Conservation (phyloP, 2,113 vertebrate genomes). For the Gavia stellata region DNA sequence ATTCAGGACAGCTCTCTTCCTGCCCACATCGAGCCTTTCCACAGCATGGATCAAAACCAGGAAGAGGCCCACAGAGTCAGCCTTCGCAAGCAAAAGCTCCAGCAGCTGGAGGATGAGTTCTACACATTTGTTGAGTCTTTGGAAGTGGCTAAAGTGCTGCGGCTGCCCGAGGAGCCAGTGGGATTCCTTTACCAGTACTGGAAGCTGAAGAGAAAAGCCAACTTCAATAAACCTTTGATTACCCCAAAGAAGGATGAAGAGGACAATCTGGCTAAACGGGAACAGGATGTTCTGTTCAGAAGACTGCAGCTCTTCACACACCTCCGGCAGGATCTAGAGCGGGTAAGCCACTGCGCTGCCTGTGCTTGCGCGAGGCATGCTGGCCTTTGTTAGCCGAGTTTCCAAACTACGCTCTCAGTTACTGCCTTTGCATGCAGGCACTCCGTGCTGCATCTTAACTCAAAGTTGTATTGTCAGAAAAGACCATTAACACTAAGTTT, state of each 20-base stretch:
- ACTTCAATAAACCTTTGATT: constrained; percentile 93
- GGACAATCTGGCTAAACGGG: constrained; percentile 90
- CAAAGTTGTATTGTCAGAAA: background rate
- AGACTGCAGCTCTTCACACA: constrained; percentile 95
- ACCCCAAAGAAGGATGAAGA: constrained; percentile 95
- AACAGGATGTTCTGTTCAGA: constrained; percentile 92
- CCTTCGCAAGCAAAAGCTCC: constrained; percentile 89
- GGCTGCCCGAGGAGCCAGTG: constrained; percentile 78
- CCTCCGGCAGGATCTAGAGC: constrained; percentile 94
- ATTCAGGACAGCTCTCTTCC: constrained; percentile 38
- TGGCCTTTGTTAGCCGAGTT: background rate
- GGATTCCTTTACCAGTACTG: constrained; percentile 96
- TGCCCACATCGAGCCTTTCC: constrained; percentile 48
- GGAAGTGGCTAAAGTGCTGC: constrained; percentile 81
- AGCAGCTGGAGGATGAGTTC: constrained; percentile 94
- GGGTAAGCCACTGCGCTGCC: constrained; percentile 71
- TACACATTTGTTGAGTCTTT: constrained; percentile 83
- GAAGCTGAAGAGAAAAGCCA: constrained; percentile 94
- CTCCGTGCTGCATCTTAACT: background rate
- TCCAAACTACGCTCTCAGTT: fast-evolving
- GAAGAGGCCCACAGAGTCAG: constrained; percentile 83
- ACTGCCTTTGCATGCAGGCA: background rate
- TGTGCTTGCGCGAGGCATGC: fast-evolving
- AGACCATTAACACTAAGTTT: background rate
- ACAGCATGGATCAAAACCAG: constrained; percentile 72